phyloP scores from a whole-genome alignment of 2,113 vertebrate species.

The Proteles cristata region DNA sequence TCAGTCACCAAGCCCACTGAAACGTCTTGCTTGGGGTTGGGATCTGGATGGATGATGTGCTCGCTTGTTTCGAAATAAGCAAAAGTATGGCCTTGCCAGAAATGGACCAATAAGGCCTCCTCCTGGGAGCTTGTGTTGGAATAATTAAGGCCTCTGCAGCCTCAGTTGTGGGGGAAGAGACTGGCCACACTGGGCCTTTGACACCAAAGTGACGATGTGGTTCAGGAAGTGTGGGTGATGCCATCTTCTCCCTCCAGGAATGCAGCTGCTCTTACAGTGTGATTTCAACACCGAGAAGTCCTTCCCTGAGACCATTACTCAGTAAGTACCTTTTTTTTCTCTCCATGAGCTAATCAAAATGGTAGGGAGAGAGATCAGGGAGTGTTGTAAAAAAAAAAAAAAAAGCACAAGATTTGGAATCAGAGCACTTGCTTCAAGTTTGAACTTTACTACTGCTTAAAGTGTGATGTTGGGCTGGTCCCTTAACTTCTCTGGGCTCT shows the following conservation, averaged over 20 bases:
- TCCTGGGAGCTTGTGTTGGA: not conserved
- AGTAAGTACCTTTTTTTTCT: not conserved
- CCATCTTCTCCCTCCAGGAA: not conserved
- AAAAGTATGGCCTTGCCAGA: not conserved
- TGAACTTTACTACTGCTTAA: not conserved
- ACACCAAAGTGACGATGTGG: not conserved
- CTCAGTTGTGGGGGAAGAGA: not conserved
- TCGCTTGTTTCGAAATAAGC: not conserved
- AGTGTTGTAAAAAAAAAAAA: not conserved
- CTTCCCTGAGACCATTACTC: not conserved
- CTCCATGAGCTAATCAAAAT: not conserved
- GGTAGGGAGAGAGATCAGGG: not conserved
- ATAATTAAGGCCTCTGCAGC: not conserved
- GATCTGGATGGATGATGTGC: not conserved
- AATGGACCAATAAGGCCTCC: not conserved
- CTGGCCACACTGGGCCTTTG: not conserved
- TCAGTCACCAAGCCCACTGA: not conserved
- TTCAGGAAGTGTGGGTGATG: not conserved
- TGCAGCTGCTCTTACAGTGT: not conserved
- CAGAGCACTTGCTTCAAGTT: not conserved
- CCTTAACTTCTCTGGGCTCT: not conserved
- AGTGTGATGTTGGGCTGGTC: not conserved
- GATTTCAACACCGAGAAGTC: not conserved
- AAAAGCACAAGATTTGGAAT: not conserved
- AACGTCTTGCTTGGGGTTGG: not conserved